phyloP scores from a whole-genome alignment of 2,888 invertebrate species.

The Lithosia quadra region DNA sequence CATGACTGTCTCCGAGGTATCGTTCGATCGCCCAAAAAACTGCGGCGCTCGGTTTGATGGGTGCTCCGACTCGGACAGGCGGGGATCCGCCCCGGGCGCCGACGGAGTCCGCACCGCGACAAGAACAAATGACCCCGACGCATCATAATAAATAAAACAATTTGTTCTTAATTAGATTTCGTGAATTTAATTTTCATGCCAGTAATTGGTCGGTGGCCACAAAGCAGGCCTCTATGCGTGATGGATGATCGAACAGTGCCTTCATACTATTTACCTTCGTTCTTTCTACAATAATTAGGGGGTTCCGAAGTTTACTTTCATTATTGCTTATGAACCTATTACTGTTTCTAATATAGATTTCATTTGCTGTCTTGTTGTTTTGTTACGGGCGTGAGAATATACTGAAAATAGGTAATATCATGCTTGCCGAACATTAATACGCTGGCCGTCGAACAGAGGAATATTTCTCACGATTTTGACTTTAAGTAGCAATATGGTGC shows the following conservation, averaged over 20 bases:
- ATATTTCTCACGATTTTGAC: not conserved
- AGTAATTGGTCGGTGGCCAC: constrained; percentile 87
- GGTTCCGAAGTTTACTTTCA: constrained; percentile 84
- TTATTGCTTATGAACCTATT: constrained; percentile 81
- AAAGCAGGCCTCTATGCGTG: constrained; percentile 84
- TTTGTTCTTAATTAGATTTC: constrained; percentile 87
- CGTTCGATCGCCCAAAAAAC: constrained; percentile 61
- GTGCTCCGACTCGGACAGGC: constrained; percentile 52
- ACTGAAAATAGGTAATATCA: not conserved
- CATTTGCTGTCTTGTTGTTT: constrained; percentile 66
- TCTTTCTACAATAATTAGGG: constrained; percentile 79
- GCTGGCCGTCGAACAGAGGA: not conserved
- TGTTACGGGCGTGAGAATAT: constrained; percentile 61
- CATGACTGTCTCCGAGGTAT: constrained; percentile 47
- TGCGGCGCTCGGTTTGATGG: constrained; percentile 47
- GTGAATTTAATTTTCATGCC: constrained; percentile 87
- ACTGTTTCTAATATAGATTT: constrained; percentile 83
- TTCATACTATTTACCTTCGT: constrained; percentile 82
- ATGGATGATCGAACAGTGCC: constrained; percentile 85
- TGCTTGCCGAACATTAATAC: not conserved
- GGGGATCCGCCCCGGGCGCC: constrained; percentile 82
- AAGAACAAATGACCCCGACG: constrained; percentile 85
- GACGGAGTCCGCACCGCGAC: constrained; percentile 70
- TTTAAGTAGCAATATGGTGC: not conserved
- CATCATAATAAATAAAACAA: constrained; percentile 88